Evolutionary conservation across 2,113 vertebrate genomes (phyloP).

Genomic region (Phaethon lepturus): DNA sequence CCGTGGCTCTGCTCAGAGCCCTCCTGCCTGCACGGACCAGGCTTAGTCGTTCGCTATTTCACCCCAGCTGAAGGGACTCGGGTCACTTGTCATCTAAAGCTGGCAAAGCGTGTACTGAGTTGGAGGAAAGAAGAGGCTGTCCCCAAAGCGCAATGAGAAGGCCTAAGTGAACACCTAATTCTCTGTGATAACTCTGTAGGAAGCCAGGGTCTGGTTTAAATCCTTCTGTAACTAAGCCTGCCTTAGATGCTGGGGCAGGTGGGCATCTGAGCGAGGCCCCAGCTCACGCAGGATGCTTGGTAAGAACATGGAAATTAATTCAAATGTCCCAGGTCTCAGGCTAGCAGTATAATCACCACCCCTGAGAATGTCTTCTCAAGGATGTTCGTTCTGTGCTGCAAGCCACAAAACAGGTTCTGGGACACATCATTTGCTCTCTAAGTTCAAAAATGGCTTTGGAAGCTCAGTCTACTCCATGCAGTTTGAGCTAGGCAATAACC

Average conservation of each 20-base stretch:
- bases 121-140: background rate
- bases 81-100: background rate
- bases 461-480: background rate
- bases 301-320: background rate
- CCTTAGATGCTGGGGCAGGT: background rate
- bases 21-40: background rate
- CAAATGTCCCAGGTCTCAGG: background rate
- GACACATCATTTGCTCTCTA: background rate
- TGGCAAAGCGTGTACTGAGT: background rate
- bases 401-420: background rate
- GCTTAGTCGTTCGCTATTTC: background rate
- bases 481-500: background rate
- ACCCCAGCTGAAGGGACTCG: background rate
- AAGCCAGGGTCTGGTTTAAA: background rate
- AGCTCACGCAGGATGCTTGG: background rate
- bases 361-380: background rate
- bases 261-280: background rate
- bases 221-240: background rate
- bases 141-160: background rate
- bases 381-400: background rate
- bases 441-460: background rate
- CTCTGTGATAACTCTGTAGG: background rate
- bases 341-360: background rate
- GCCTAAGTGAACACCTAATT: background rate
- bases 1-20: background rate